These are phyloP conservation scores for Agrotis ipsilon DNA, from an alignment of 2,888 invertebrate species.

Conservation along the genomic window DNA sequence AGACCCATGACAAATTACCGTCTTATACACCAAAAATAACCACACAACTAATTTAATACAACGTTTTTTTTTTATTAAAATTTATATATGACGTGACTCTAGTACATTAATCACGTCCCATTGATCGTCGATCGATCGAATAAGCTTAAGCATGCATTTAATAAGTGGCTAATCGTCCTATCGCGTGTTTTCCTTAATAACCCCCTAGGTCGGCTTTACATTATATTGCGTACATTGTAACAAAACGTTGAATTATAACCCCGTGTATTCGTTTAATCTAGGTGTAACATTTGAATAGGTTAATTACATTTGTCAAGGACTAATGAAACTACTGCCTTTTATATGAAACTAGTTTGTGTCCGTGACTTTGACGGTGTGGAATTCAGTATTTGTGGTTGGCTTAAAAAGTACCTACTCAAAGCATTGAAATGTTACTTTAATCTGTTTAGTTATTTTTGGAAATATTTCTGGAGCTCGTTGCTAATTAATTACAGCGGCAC, in stretches of 20 bases:
- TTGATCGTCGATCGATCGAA: slow-evolving; percentile 81
- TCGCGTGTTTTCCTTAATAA: slow-evolving; percentile 79
- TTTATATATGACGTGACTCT: slow-evolving; percentile 62
- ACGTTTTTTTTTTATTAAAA: slow-evolving; percentile 54
- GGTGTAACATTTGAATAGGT: slow-evolving; percentile 49
- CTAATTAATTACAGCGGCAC: too few relatives aligned
- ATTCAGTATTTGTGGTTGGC: too few relatives aligned
- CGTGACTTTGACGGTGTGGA: too few relatives aligned
- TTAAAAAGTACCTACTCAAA: too few relatives aligned
- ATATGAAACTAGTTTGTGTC: slow-evolving; percentile 1
- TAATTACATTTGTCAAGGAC: slow-evolving; percentile 54
- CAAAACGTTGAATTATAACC: slow-evolving; percentile 58
- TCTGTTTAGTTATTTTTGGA: too few relatives aligned
- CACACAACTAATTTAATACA: slow-evolving; percentile 40
- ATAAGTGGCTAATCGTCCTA: slow-evolving; percentile 81
- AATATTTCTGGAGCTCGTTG: too few relatives aligned
- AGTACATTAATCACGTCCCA: slow-evolving; percentile 77
- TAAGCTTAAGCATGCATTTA: slow-evolving; percentile 83
- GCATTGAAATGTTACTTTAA: too few relatives aligned
- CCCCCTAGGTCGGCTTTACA: slow-evolving; percentile 73
- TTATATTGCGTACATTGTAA: slow-evolving; percentile 64
- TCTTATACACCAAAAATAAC: slow-evolving; percentile 18
- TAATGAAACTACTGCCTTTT: slow-evolving; percentile 29
- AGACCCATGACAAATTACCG: slow-evolving; percentile 32
- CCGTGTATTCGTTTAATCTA: slow-evolving; percentile 56